Evolutionary conservation across 1,140 invertebrate genomes (phyloP), one percentile per base, ranked within the genome.

Genomic region (Lasioglossum albipes): DNA sequence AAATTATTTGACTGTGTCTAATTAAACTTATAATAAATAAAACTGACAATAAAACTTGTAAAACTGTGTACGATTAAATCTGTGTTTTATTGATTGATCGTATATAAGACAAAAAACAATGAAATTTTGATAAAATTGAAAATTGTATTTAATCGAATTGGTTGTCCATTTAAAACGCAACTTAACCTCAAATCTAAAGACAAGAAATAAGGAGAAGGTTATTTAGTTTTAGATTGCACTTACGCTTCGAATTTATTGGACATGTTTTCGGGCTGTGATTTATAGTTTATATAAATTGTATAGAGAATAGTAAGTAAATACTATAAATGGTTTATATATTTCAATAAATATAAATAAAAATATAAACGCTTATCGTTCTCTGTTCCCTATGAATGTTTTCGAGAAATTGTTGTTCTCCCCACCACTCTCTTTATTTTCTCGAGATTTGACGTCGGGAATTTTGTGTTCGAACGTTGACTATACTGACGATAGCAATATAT

Each of bases 161-260:
- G 61, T 70, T 72, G 64, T 82, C 22, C 61, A 73, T 65, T 79
- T 72, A 82, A 75, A 78, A 80, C 66, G 75, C 45, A 64, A 27
- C 70, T 71, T 86, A 85, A 86, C 83, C 27, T 27, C 27, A 27
- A 27, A 27, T 27, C 27, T 27, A 27, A 27, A 27, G 27, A 27
- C 27, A 27, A n/a, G n/a, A 75, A 70, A 79, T 85, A 79, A 73
- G 62, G 49, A 65, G 22, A 80, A 85, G 64, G 31, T 67, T 82
- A 62, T 27, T 27, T 27, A 27, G 27, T 27, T 27, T 27, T 27
- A 27, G 27, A 22, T 79, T 81, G 83, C 81, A 94, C 95, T 94
- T 94, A 95, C 95, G 94, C 93, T 80, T 95, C 95, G 82, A 94
- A 95, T 94, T 95, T 95, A 92, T 95, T 95, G 83, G 95, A 95